phyloP scores from a whole-genome alignment of 2,113 vertebrate species.

The Saccopteryx bilineata region DNA sequence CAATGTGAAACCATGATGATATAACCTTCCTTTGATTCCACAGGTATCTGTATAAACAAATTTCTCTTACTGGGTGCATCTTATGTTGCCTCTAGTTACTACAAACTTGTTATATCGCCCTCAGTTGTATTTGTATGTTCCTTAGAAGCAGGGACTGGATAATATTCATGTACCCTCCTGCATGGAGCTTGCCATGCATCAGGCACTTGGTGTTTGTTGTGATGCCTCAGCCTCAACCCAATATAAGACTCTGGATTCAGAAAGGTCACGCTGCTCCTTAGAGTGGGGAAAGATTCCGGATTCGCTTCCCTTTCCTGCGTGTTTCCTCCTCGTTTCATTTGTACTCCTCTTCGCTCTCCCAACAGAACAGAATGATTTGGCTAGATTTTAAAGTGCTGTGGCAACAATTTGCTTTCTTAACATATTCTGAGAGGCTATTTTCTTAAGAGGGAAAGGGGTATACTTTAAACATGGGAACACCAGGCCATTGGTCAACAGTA shows the following conservation, averaged over 20 bases:
- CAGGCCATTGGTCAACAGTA: conserved; percentile 75
- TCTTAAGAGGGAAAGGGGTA: neutral
- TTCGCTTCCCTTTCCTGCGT: neutral
- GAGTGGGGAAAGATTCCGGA: neutral
- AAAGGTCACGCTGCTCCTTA: neutral
- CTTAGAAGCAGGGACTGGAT: neutral
- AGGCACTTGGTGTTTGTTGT: neutral
- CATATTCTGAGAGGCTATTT: neutral
- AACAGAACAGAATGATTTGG: neutral
- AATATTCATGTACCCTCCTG: neutral
- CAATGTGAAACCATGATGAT: neutral
- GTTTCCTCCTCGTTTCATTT: conserved; percentile 2
- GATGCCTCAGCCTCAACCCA: neutral
- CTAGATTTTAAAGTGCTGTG: conserved; percentile 19
- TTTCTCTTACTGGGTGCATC: neutral
- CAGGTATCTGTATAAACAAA: neutral
- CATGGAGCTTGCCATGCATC: neutral
- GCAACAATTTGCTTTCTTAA: conserved; percentile 12
- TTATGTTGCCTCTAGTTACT: neutral
- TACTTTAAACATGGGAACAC: conserved; percentile 54
- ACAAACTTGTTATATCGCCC: neutral
- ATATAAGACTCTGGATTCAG: neutral
- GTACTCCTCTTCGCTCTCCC: neutral
- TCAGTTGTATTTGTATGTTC: neutral
- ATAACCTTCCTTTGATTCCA: neutral